phyloP scores from a whole-genome alignment of 2,888 invertebrate genomes.

The Mesorhabditis sp. region DNA sequence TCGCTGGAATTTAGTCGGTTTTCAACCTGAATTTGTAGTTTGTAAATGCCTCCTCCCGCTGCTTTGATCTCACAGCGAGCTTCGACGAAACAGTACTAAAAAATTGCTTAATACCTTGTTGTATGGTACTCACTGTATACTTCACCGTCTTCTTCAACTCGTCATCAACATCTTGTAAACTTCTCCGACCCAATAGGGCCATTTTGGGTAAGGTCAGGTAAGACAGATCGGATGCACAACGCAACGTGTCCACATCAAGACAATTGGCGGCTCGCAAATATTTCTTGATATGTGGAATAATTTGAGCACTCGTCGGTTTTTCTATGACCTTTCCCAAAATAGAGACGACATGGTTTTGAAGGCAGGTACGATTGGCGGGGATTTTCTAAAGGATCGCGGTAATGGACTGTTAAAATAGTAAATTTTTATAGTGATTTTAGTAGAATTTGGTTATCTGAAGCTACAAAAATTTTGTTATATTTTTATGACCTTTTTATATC shows the following conservation, averaged over 20 bases:
- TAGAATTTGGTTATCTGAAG: neutral
- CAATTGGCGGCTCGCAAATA: neutral
- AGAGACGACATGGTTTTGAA: constrained; percentile 24
- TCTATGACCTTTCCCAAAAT: constrained; percentile 23
- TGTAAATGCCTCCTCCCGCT: neutral
- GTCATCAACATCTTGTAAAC: neutral
- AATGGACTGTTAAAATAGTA: neutral
- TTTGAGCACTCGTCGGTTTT: neutral
- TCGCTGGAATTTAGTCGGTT: neutral
- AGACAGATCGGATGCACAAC: neutral
- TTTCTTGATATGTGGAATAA: neutral
- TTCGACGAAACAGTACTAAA: constrained; percentile 2
- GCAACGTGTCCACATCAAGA: neutral
- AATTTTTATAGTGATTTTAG: neutral
- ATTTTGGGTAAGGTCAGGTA: neutral
- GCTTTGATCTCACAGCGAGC: neutral
- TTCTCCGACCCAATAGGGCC: neutral
- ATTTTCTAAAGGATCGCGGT: constrained; percentile 12
- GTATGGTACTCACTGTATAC: neutral
- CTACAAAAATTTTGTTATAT: no score
- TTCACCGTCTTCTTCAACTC: neutral
- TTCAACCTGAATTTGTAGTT: neutral
- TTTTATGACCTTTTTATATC: no score
- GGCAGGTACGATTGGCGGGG: constrained; percentile 19
- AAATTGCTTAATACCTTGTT: neutral